Conservation (phyloP, 2,797 vertebrate genomes). For the Serranus cabrilla region DNA sequence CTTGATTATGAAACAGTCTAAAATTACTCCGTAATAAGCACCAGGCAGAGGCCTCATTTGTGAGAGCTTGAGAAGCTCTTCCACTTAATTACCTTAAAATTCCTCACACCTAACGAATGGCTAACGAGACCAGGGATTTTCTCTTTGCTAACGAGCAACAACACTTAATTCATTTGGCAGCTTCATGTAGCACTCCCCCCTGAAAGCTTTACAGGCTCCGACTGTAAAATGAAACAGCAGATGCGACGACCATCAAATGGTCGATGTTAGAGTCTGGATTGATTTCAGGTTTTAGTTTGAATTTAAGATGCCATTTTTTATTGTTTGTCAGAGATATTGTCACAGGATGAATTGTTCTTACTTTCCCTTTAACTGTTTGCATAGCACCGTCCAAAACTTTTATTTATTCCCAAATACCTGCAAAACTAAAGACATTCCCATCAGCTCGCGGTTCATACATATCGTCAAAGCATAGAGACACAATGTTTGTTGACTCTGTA, state of each 20-base stretch:
- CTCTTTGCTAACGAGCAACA: slow-evolving; percentile 31
- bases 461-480: too few species aligned
- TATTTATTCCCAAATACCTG: not conserved
- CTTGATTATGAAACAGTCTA: slow-evolving; percentile 10
- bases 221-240: slow-evolving; percentile 12
- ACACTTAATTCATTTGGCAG: slow-evolving; percentile 41
- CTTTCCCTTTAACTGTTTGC: too few species aligned
- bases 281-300: not conserved
- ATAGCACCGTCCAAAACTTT: not conserved
- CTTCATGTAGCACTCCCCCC: slow-evolving; percentile 25
- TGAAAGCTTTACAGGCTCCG: slow-evolving; percentile 16
- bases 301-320: too few species aligned
- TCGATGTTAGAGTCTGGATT: not conserved
- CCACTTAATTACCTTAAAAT: slow-evolving; percentile 42
- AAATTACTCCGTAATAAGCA: slow-evolving; percentile 1
- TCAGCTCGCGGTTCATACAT: too few species aligned
- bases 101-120: slow-evolving; percentile 24
- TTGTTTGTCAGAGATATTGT: not conserved
- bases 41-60: slow-evolving; percentile 8
- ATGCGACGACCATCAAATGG: not conserved
- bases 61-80: slow-evolving; percentile 24
- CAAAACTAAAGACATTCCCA: not conserved
- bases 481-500: too few species aligned
- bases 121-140: slow-evolving; percentile 40
- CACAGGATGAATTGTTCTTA: too few species aligned